Percentiles rank a stretch among this genome's conserved stretches.
phyloP scores from a whole-genome alignment of 2,113 vertebrate species.

The Cyanistes caeruleus region DNA sequence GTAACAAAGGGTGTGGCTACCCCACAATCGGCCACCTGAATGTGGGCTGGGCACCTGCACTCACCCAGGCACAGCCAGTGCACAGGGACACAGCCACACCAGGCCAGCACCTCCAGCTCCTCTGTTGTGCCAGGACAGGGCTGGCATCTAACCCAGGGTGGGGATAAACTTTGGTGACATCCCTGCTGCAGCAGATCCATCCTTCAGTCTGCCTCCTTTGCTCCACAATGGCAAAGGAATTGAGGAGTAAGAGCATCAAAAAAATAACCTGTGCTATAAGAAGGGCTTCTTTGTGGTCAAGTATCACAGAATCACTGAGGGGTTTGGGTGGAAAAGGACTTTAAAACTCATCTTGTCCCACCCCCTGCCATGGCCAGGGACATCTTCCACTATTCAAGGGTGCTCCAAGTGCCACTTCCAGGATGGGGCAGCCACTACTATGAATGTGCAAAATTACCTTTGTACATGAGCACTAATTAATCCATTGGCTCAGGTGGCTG shows the following conservation, averaged over 20 bases:
- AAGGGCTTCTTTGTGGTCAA: not conserved
- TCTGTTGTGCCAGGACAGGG: not conserved
- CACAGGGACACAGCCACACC: not conserved
- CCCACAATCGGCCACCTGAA: not conserved
- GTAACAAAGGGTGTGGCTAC: not conserved
- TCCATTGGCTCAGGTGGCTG: not conserved
- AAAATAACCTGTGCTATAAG: not conserved
- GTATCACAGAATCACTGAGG: too few relatives aligned
- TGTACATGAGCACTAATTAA: not conserved
- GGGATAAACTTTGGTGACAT: not conserved
- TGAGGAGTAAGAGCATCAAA: not conserved
- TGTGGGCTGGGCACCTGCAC: not conserved
- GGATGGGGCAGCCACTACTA: not conserved
- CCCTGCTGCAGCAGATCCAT: not conserved
- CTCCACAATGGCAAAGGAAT: not conserved
- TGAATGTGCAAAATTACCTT: not conserved
- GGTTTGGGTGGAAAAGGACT: not conserved
- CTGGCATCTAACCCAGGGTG: not conserved
- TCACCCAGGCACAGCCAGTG: not conserved
- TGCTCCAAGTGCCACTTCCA: not conserved
- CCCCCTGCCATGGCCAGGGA: not conserved
- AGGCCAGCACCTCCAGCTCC: not conserved
- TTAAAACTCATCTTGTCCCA: not conserved
- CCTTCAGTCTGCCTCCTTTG: not conserved
- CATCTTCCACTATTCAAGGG: not conserved